Evolutionary conservation across 2,797 vertebrate species (phyloP).

Genomic region (Sciurus carolinensis): DNA sequence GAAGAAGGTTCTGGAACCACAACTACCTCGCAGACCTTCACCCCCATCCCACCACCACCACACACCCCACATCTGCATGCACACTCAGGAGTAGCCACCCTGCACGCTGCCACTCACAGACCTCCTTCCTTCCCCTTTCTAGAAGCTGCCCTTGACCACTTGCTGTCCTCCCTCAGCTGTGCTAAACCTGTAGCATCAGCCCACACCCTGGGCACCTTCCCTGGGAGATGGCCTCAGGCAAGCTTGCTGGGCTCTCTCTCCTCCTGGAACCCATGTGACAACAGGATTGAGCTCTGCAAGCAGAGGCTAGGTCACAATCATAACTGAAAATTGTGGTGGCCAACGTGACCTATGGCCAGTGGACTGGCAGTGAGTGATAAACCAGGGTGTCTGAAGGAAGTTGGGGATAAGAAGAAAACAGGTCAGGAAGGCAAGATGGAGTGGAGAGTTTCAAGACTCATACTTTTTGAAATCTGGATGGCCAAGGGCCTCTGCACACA

Average conservation of each 20-base stretch:
- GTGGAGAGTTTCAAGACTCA: background rate
- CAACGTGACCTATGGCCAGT: background rate
- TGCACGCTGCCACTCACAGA: rapidly evolving
- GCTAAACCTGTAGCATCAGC: background rate
- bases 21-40: background rate
- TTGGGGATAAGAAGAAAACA: background rate
- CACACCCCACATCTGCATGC: rapidly evolving
- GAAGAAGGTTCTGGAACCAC: background rate
- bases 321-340: background rate
- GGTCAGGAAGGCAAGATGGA: background rate
- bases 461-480: background rate
- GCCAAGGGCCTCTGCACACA: no score
- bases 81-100: background rate
- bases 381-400: background rate
- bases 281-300: background rate
- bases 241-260: background rate
- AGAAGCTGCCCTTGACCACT: background rate
- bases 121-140: background rate
- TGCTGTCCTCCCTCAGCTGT: no score
- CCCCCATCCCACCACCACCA: rapidly evolving
- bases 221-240: background rate
- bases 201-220: background rate
- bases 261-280: background rate
- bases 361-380: background rate
- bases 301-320: background rate